These are phyloP conservation scores for Macrosiphum euphorbiae DNA, from an alignment of 2,888 invertebrate species.

Conservation along the genomic window DNA sequence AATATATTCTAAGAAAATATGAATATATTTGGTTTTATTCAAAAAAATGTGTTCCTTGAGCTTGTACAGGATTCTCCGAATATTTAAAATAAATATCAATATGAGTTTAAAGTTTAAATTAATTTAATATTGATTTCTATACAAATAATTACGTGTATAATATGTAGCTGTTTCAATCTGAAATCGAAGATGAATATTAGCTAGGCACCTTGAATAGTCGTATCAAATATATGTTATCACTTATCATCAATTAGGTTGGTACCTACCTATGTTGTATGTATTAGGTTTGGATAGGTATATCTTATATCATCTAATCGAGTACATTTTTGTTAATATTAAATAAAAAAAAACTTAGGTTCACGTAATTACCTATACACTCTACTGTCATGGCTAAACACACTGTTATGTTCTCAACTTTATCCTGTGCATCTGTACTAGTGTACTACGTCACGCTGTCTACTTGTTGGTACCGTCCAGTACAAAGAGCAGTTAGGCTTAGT, in stretches of 20 bases:
- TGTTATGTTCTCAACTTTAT: no score
- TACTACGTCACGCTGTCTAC: no score
- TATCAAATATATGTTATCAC: background rate
- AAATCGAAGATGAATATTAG: background rate
- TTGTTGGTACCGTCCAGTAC: no score
- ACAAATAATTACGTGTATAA: background rate
- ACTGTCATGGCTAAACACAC: no score
- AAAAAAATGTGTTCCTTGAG: background rate
- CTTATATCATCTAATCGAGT: no score
- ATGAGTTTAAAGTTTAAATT: background rate
- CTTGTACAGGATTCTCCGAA: background rate
- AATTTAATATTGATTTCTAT: background rate
- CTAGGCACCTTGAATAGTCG: background rate
- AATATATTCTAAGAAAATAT: background rate
- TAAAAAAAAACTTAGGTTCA: no score
- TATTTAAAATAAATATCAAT: background rate
- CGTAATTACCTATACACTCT: no score
- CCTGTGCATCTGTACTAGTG: no score
- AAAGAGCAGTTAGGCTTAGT: no score
- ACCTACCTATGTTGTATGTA: no score
- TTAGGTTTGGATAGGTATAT: no score
- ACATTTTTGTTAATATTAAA: no score
- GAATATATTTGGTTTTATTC: background rate
- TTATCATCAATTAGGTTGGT: background rate
- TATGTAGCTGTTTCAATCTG: background rate